A percentile compares a stretch with the other conserved stretches of the same genome.
phyloP scores from a whole-genome alignment of 1,140 invertebrate genomes.

The Diprion similis region DNA sequence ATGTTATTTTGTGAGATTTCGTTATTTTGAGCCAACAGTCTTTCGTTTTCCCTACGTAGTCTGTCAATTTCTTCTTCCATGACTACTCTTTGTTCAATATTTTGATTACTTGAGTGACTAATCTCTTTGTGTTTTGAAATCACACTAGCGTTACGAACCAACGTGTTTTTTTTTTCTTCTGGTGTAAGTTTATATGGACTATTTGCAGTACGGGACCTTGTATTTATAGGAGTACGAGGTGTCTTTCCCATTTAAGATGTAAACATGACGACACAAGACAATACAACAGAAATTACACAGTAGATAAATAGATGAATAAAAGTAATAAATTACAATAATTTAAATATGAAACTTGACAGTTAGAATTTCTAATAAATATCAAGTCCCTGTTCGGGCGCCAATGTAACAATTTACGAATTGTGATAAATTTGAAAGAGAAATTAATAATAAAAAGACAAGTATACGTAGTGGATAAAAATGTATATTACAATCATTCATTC shows the following conservation, averaged over 20 bases:
- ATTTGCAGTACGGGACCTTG: background rate
- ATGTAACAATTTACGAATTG: background rate
- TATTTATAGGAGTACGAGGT: background rate
- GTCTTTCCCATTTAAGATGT: background rate
- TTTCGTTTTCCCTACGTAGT: background rate
- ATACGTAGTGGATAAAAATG: no score
- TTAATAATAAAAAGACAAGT: no score
- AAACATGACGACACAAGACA: background rate
- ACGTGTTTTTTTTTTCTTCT: background rate
- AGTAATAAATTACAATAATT: background rate
- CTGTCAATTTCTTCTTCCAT: background rate
- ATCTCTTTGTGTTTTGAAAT: background rate
- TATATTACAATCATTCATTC: no score
- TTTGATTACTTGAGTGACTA: background rate
- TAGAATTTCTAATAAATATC: background rate
- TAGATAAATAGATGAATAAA: background rate
- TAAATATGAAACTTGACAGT: background rate
- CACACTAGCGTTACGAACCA: background rate
- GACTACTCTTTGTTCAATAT: background rate
- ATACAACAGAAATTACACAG: background rate
- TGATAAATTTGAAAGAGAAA: no score
- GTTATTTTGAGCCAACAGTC: background rate
- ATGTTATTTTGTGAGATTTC: background rate
- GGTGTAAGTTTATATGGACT: background rate
- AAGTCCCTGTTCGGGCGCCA: constrained; percentile 6